phyloP scores from a whole-genome alignment of 1,140 invertebrate species.

The Drosophila bipectinata region DNA sequence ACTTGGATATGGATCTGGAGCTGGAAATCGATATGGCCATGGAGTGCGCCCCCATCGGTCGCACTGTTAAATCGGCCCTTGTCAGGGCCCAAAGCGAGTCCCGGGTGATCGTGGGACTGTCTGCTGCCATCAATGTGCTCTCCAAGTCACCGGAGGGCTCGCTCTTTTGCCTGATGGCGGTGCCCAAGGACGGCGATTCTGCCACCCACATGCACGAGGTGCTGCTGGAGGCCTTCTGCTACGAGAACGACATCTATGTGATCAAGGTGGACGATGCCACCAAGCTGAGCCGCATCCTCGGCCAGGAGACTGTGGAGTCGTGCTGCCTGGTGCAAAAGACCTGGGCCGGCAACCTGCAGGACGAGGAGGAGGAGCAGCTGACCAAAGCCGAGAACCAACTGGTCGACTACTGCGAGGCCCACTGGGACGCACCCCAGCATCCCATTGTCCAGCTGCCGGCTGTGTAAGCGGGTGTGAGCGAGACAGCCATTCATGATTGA shows the following conservation, averaged over 20 bases:
- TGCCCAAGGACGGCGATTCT: constrained; percentile 86
- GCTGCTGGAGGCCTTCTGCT: constrained; percentile 88
- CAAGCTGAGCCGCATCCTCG: constrained; percentile 85
- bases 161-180: constrained; percentile 87
- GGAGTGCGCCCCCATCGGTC: constrained; percentile 83
- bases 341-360: constrained; percentile 75
- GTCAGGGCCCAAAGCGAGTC: constrained; percentile 86
- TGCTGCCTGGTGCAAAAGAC: constrained; percentile 85
- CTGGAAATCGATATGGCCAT: constrained; percentile 47
- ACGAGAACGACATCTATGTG: constrained; percentile 88
- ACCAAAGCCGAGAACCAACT: constrained; percentile 84
- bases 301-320: constrained; percentile 83
- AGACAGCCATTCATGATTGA: constrained; percentile 8
- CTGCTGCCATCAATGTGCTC: constrained; percentile 86
- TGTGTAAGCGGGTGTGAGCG: constrained; percentile 85
- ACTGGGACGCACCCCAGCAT: constrained; percentile 85
- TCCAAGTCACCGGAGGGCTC: constrained; percentile 86
- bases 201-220: constrained; percentile 89
- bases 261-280: constrained; percentile 87
- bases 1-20: constrained; percentile 45
- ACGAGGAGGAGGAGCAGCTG: constrained; percentile 84
- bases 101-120: constrained; percentile 86
- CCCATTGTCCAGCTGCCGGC: constrained; percentile 86
- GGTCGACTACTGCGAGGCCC: constrained; percentile 86
- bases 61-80: constrained; percentile 85